These are phyloP conservation scores for Dryas iulia DNA, from an alignment of 1,140 invertebrate species.

Conservation along the genomic window DNA sequence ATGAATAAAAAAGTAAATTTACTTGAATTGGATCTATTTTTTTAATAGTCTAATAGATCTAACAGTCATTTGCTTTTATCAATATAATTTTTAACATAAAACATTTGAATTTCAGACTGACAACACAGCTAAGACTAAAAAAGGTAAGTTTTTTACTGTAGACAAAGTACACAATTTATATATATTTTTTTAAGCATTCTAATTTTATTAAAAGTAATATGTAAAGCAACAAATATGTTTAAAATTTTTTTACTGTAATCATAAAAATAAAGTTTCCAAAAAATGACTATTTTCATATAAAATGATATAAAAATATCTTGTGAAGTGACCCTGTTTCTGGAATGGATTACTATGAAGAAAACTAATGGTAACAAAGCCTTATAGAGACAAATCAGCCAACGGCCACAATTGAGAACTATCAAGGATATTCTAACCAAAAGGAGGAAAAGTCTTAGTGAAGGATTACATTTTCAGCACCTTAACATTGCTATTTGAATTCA, in stretches of 20 bases:
- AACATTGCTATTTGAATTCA: slow-evolving; percentile 34
- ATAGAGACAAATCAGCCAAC: background rate
- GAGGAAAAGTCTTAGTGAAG: slow-evolving; percentile 30
- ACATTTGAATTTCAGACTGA: slow-evolving; percentile 71
- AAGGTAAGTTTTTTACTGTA: slow-evolving; percentile 61
- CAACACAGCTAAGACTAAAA: slow-evolving; percentile 61
- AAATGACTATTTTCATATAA: background rate
- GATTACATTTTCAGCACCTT: slow-evolving; percentile 17
- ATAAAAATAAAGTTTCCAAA: background rate
- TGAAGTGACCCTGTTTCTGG: slow-evolving; percentile 36
- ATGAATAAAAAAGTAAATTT: slow-evolving; percentile 24
- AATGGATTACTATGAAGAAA: slow-evolving; percentile 27
- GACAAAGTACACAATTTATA: background rate
- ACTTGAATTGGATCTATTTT: slow-evolving; percentile 38
- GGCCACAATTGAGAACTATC: slow-evolving; percentile 10
- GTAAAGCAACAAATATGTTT: background rate
- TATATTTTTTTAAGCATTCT: background rate
- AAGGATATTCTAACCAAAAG: slow-evolving; percentile 18
- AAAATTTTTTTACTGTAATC: background rate
- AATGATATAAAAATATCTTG: slow-evolving; percentile 14
- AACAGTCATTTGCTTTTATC: background rate
- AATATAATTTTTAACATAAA: background rate
- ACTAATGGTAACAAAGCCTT: slow-evolving; percentile 10
- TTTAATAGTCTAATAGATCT: slow-evolving; percentile 41
- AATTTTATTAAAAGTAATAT: background rate